Base-by-base conservation (phyloP, 2,113 vertebrate species). In the Perca flavescens region DNA sequence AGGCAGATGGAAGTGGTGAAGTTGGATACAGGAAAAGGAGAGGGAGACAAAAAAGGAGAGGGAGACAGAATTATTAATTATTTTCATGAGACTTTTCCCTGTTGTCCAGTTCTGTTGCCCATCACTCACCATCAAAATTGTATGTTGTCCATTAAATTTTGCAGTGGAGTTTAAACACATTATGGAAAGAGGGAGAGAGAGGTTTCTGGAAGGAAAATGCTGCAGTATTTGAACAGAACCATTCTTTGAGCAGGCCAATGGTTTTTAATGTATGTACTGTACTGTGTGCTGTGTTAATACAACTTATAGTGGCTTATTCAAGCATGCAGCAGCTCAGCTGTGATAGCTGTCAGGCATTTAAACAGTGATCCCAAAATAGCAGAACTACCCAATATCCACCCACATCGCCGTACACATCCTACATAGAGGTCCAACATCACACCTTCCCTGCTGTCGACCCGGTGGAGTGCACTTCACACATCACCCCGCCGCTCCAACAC, bases 401-500 rank as follows among this genome's bases (percentile, higher is more conserved):
- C 88, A 89, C 91, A 79, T 65, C 1, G 40, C 46, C 31, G 15
- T 64, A 68, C 66, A 82, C 74, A 89, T 87, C 89, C 84, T 74
- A 84, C 93, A 87, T 65, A 75, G 83, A 74, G 73, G 80, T 80
- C 84, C 84, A 73, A 80, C 86, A 93, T 90, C 80, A 84, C 86
- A 82, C 83, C 87, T 90, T 81, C 79, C 77, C 86, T 80, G 81
- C 85, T 91, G 91, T 90, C 84, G 82, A 91, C 86, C 89, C 40
- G 80, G 81, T 76, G 87, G 86, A 90, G 81, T 73, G 86, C 81
- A 84, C 89, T 90, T 91, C 91, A 90, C 89, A 91, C 84, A 77
- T 93, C 89, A 78, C 81, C 90, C 80, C 74, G 57, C 80, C 16
- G 69, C 88, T 87, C 80, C 84, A 85, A 52, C 85, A 89, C 86